phyloP scores from a whole-genome alignment of 2,113 vertebrate genomes.

The Setophaga petechia region DNA sequence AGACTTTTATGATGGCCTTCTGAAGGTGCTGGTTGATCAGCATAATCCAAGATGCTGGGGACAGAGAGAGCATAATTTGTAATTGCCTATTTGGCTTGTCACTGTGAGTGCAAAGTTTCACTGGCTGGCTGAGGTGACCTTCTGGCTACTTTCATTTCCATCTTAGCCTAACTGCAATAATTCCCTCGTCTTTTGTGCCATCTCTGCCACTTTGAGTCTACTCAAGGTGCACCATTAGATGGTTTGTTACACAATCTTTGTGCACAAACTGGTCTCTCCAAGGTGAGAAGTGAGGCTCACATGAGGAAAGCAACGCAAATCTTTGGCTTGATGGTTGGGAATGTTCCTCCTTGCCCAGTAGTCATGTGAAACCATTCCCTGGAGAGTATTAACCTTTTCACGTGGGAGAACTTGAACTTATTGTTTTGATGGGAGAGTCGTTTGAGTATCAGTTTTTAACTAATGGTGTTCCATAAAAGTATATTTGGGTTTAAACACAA shows the following conservation, averaged over 20 bases:
- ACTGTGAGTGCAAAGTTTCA: neutral
- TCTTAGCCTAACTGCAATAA: neutral
- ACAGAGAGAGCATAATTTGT: neutral
- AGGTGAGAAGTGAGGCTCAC: neutral
- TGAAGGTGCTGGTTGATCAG: neutral
- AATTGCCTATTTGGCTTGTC: neutral
- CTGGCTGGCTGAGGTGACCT: neutral
- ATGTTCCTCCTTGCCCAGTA: neutral
- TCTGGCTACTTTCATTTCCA: neutral
- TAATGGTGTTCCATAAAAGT: neutral
- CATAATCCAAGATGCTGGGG: neutral
- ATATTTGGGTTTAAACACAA: neutral
- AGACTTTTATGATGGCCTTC: neutral
- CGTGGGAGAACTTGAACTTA: neutral
- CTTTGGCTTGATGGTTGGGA: neutral
- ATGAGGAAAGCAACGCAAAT: rapidly evolving
- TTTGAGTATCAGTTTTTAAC: neutral
- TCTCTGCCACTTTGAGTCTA: neutral
- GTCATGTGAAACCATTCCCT: neutral
- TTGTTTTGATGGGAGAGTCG: neutral
- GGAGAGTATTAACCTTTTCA: neutral
- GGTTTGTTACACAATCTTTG: neutral
- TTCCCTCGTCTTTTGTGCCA: neutral
- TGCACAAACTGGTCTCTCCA: neutral
- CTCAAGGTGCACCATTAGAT: neutral